Percentiles rank a stretch among this genome's conserved stretches.
phyloP scores from a whole-genome alignment of 2,797 vertebrate species.

The Sebastes miniatus region DNA sequence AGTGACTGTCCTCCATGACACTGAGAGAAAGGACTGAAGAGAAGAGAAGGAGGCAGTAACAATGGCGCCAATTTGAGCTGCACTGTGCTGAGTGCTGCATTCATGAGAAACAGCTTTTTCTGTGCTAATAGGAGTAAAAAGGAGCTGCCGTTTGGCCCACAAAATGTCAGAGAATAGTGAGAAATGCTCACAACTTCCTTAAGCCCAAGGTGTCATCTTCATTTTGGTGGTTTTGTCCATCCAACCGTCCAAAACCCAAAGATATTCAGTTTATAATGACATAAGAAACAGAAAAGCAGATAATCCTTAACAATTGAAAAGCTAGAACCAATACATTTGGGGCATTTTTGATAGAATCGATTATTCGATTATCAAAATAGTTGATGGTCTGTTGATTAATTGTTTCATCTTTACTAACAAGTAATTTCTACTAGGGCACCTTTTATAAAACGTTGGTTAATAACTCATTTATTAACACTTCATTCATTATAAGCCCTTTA shows the following conservation, averaged over 20 bases:
- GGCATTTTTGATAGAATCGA: background rate
- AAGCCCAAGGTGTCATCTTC: background rate
- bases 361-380: background rate
- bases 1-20: conserved; percentile 25
- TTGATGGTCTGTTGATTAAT: background rate
- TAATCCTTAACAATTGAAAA: background rate
- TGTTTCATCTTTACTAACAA: background rate
- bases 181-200: background rate
- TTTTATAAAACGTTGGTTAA: background rate
- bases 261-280: background rate
- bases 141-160: no score
- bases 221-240: background rate
- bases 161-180: background rate
- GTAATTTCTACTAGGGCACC: background rate
- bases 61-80: background rate
- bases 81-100: background rate
- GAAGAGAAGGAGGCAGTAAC: background rate
- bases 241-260: background rate
- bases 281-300: background rate
- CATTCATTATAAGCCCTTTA: background rate
- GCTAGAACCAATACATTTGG: background rate
- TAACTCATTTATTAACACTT: background rate
- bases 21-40: conserved; percentile 25
- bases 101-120: conserved; percentile 10
- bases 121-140: background rate